Base-by-base conservation (phyloP, 2,113 vertebrate genomes). In the Mellivora capensis region DNA sequence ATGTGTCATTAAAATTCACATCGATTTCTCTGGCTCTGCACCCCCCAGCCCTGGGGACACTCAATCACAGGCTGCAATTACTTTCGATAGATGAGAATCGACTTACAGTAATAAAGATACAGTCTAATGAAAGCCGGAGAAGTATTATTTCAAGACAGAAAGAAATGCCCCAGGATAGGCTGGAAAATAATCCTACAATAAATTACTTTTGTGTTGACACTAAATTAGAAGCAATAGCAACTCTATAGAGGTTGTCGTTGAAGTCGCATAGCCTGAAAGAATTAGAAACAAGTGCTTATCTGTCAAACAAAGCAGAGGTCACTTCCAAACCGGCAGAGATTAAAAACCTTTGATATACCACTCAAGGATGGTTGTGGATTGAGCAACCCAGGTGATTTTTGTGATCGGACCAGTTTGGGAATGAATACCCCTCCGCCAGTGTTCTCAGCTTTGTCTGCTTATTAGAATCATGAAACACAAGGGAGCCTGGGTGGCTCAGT, bases 51-150 rank as follows among this genome's bases (percentile, higher is more conserved):
- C 39, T 83, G 34, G 52, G 27, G 34, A 84, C 61, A 74, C 86
- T 95, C 82, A 69, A 82, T 95, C 47, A 90, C 34, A 71, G 1
- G 0, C 27, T 37, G 42, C 69, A 87, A 77, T 86, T 93, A 94
- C 96, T 95, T 85, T 62, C 88, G 59, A 86, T 86, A 83, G 77
- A 79, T 94, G 90, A 83, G 64, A 91, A 89, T 71, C 0, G 4
- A 87, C 76, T 69, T 94, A 96, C 44, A 87, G 80, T 95, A 95
- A 90, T 84, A 93, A 88, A 95, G 79, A 52, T 42, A 39, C 9
- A 82, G 82, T 83, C 83, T 83, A 64, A 90, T 57, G 87, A 79
- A 91, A 93, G 57, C 67, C 80, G 47, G 39, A 39, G 37, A 94
- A 93, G n/a, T 90, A 87, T 80, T 64, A 87, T 92, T 95, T 96